These are phyloP conservation scores for Chaetorhynchus papuensis DNA, from an alignment of 2,113 vertebrate species.

Conservation along the genomic window DNA sequence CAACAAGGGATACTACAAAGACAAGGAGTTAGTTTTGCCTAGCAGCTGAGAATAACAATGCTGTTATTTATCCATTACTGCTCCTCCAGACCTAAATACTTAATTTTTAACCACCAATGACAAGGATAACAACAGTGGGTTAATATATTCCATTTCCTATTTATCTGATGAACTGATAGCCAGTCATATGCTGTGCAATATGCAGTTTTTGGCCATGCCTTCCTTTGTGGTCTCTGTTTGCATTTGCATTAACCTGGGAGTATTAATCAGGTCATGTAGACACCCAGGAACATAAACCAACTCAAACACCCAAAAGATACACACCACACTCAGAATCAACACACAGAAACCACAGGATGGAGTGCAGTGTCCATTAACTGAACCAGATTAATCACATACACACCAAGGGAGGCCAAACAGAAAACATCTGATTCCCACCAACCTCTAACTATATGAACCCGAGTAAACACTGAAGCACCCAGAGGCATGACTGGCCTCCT, in stretches of 20 bases:
- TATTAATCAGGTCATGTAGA: constrained; percentile 37
- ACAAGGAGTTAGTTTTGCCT: neutral
- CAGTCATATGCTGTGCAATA: neutral
- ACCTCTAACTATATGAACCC: neutral
- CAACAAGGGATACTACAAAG: neutral
- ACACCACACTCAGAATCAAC: constrained; percentile 25
- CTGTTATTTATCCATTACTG: neutral
- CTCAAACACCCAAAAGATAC: constrained; percentile 12
- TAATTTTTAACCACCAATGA: neutral
- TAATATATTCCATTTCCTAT: neutral
- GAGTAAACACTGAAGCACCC: neutral
- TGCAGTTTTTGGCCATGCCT: neutral
- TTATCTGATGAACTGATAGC: neutral
- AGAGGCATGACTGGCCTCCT: neutral
- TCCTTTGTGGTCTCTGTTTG: constrained; percentile 13
- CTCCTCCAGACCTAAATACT: neutral
- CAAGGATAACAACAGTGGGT: neutral
- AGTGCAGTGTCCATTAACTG: neutral
- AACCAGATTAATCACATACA: neutral
- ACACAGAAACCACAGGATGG: constrained; percentile 15
- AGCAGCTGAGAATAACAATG: neutral
- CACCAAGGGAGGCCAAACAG: neutral
- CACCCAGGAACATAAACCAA: constrained; percentile 32
- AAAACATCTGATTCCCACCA: constrained; percentile 30
- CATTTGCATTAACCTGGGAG: constrained; percentile 18